Evolutionary conservation across 2,797 vertebrate species (phyloP).

Genomic region (Neoniphon sammara): DNA sequence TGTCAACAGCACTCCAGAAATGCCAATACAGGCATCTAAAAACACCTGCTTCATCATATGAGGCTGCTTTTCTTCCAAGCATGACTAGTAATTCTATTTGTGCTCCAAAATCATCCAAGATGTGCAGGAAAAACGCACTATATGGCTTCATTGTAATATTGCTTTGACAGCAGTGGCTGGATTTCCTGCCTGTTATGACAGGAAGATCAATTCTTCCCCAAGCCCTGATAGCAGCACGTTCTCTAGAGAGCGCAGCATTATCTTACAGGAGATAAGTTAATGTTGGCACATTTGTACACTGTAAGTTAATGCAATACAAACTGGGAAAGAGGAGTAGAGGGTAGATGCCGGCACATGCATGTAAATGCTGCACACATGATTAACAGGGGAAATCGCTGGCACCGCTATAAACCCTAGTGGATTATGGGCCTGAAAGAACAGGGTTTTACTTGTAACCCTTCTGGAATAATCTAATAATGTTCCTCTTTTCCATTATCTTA

Average conservation of each 20-base stretch:
- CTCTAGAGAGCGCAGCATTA: slow-evolving; percentile 64
- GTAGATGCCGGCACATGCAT: slow-evolving; percentile 65
- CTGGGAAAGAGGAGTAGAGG: slow-evolving; percentile 26
- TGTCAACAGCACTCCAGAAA: slow-evolving; percentile 44
- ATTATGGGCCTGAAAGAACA: slow-evolving; percentile 53
- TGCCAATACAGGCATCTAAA: slow-evolving; percentile 48
- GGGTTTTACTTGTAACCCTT: slow-evolving; percentile 62
- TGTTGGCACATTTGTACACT: slow-evolving; percentile 71
- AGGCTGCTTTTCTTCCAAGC: slow-evolving; percentile 41
- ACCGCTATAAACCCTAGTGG: slow-evolving; percentile 40
- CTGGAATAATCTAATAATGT: slow-evolving; percentile 78
- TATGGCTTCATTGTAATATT: slow-evolving; percentile 61
- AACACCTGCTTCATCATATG: slow-evolving; percentile 62
- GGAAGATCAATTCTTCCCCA: slow-evolving; percentile 70
- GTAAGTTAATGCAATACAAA: slow-evolving; percentile 73
- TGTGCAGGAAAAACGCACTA: slow-evolving; percentile 60
- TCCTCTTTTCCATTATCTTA: slow-evolving; percentile 81
- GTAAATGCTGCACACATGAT: slow-evolving; percentile 57
- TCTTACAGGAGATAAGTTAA: slow-evolving; percentile 75
- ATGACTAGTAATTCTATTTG: slow-evolving; percentile 53
- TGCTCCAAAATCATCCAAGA: slow-evolving; percentile 47
- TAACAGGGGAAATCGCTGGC: slow-evolving; percentile 60
- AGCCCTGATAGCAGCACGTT: slow-evolving; percentile 56
- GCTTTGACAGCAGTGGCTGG: slow-evolving; percentile 70
- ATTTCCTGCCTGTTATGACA: slow-evolving; percentile 72